Conservation (phyloP, 2,888 invertebrate genomes). For the Polydrusus cervinus region DNA sequence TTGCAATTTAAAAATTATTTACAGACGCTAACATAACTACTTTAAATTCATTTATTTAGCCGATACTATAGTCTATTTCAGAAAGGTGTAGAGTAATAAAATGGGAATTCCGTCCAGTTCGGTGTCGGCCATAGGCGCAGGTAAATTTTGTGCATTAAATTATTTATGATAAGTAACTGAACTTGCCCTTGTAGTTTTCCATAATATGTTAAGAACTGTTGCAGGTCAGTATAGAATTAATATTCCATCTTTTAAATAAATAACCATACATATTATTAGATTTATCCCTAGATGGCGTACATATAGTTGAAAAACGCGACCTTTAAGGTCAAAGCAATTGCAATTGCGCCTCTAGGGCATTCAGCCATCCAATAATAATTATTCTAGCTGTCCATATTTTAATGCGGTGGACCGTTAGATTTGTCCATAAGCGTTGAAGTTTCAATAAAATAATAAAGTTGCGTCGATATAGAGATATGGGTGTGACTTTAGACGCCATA, state of each 20-base stretch:
- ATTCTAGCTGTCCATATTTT: slow-evolving; percentile 48
- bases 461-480: slow-evolving; percentile 35
- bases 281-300: slow-evolving; percentile 32
- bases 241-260: neutral
- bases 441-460: slow-evolving; percentile 49
- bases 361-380: slow-evolving; percentile 46
- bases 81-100: no score
- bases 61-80: no score
- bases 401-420: slow-evolving; percentile 42
- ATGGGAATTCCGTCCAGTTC: no score
- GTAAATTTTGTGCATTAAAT: no score
- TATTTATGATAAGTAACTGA: no score
- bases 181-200: no score
- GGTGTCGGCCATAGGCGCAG: no score
- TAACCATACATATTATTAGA: slow-evolving; percentile 15
- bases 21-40: no score
- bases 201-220: no score
- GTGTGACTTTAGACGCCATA: slow-evolving; percentile 36
- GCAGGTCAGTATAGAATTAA: no score
- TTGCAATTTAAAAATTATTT: no score
- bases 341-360: slow-evolving; percentile 38
- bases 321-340: slow-evolving; percentile 44
- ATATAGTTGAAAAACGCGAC: slow-evolving; percentile 38
- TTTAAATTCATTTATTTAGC: no score
- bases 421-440: slow-evolving; percentile 42